Evolutionary conservation across 2,113 vertebrate genomes (phyloP).

Genomic region (Melospiza melodia): DNA sequence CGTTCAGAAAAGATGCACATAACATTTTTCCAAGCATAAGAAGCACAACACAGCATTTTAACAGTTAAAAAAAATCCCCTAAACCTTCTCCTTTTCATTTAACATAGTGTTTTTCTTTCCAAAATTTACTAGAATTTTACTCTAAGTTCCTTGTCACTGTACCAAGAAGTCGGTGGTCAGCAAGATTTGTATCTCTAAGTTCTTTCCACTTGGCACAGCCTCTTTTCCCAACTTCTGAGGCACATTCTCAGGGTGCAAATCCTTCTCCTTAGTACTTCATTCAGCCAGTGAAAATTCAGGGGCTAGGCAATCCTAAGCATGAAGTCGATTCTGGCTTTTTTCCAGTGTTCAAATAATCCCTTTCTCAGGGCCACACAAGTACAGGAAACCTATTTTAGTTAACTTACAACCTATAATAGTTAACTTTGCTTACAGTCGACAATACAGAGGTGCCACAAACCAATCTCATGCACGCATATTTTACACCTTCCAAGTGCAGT

Average conservation of each 20-base stretch:
- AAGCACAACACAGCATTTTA: not conserved
- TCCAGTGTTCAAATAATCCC: not conserved
- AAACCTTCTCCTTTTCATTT: not conserved
- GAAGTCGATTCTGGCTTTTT: not conserved
- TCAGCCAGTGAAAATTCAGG: not conserved
- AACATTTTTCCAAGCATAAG: not conserved
- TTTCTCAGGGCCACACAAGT: not conserved
- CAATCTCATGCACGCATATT: not conserved
- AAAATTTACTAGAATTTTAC: not conserved
- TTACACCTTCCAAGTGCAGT: not conserved
- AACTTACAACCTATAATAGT: not conserved
- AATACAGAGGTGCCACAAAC: not conserved
- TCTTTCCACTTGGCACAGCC: not conserved
- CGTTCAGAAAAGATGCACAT: not conserved
- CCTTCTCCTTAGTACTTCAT: not conserved
- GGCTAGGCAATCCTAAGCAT: not conserved
- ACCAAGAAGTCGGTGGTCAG: not conserved
- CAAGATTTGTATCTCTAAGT: not conserved
- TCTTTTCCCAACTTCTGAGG: not conserved
- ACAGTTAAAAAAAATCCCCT: not conserved
- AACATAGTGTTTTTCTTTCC: not conserved
- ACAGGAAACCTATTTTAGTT: not conserved
- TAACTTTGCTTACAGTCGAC: not conserved
- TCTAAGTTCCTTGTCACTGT: not conserved
- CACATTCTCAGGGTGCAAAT: not conserved